These are phyloP conservation scores for Caenorhabditis sp. DNA, from an alignment of 2,888 invertebrate species.

Conservation along the genomic window DNA sequence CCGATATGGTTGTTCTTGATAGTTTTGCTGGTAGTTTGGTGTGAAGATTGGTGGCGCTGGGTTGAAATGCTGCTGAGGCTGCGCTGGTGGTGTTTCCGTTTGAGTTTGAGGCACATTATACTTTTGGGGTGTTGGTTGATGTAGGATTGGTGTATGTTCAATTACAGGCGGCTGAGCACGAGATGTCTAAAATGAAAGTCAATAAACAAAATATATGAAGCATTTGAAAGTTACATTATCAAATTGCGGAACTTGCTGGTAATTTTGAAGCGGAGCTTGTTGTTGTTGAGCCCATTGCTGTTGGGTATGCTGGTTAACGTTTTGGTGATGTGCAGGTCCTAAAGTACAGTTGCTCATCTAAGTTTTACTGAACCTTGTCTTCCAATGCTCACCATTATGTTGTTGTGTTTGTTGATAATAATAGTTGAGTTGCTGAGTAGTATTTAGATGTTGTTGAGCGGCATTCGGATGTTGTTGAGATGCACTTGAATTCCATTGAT, in stretches of 20 bases:
- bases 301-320: conserved; percentile 19
- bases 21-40: conserved; percentile 14
- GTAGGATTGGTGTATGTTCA: conserved; percentile 37
- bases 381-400: conserved; percentile 38
- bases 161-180: conserved; percentile 21
- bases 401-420: conserved; percentile 35
- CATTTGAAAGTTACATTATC: conserved; percentile 5
- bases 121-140: conserved; percentile 13
- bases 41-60: conserved; percentile 32
- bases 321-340: conserved; percentile 13
- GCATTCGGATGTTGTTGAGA: too few species aligned
- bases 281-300: conserved; percentile 24
- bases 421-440: conserved; percentile 25
- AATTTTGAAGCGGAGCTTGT: conserved; percentile 9
- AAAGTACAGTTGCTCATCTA: neutral
- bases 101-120: neutral
- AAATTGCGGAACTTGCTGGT: neutral
- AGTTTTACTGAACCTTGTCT: too few species aligned
- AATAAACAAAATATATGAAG: too few species aligned
- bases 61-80: neutral
- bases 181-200: neutral
- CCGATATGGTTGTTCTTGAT: conserved; percentile 29
- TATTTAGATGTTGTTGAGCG: conserved; percentile 26
- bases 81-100: neutral
- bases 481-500: conserved; percentile 62